Conservation (phyloP, 2,113 vertebrate genomes). For the Cyprinodon tularosa region DNA sequence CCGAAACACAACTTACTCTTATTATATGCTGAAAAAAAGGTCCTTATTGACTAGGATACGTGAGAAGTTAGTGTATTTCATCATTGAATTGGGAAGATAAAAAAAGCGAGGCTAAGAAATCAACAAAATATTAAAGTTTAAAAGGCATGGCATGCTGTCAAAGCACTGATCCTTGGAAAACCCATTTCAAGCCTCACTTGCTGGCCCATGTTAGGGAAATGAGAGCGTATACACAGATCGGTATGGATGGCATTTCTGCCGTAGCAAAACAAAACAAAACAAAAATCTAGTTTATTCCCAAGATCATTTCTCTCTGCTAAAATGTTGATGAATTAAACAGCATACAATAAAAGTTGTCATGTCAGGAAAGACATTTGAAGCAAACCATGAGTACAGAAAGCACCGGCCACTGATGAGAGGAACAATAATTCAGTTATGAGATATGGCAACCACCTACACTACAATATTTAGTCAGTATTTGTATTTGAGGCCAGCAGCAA, state of each 20-base stretch:
- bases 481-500: constrained; percentile 27
- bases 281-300: neutral
- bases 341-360: constrained; percentile 29
- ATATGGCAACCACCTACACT: neutral
- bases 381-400: constrained; percentile 16
- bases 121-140: constrained; percentile 48
- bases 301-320: constrained; percentile 25
- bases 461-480: neutral
- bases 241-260: constrained; percentile 45
- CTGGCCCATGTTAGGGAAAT: constrained; percentile 64
- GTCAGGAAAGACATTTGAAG: constrained; percentile 32
- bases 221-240: constrained; percentile 66
- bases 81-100: constrained; percentile 38
- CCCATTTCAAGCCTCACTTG: constrained; percentile 74
- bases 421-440: constrained; percentile 5
- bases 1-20: constrained; percentile 22
- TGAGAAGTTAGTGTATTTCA: constrained; percentile 4
- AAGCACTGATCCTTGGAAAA: constrained; percentile 49
- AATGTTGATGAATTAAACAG: constrained; percentile 36
- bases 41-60: neutral
- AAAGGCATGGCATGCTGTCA: constrained; percentile 47
- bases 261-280: constrained; percentile 11
- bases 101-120: constrained; percentile 16
- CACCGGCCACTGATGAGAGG: neutral
- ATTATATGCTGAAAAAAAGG: constrained; percentile 34